phyloP scores from a whole-genome alignment of 2,113 vertebrate species.

The Anas platyrhynchos region DNA sequence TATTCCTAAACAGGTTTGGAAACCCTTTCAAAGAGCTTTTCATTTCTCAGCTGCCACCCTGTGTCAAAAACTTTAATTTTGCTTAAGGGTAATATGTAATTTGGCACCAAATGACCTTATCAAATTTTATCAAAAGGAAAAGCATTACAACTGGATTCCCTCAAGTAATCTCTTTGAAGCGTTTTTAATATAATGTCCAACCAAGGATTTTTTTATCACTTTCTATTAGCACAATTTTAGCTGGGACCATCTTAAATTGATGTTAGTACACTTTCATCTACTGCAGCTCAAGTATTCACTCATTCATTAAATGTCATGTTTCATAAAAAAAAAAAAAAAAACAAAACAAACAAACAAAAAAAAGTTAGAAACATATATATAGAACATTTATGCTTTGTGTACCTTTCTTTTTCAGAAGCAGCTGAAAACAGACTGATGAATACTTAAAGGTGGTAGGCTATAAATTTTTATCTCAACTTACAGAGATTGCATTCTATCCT shows the following conservation, averaged over 20 bases:
- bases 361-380: background rate
- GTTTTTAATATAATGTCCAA: conserved; percentile 2
- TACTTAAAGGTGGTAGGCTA: background rate
- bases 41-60: background rate
- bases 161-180: background rate
- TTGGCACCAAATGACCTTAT: background rate
- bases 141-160: background rate
- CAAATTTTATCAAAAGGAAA: conserved; percentile 33
- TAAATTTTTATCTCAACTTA: background rate
- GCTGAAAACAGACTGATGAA: background rate
- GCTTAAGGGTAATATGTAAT: background rate
- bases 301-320: background rate
- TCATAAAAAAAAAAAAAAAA: background rate
- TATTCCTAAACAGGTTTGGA: background rate
- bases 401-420: background rate
- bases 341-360: background rate
- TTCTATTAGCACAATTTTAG: background rate
- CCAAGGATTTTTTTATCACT: background rate
- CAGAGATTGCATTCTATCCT: background rate
- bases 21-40: background rate
- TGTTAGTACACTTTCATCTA: background rate
- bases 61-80: conserved; percentile 28
- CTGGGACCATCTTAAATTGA: background rate
- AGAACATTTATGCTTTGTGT: background rate
- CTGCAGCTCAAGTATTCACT: background rate